These are phyloP conservation scores for Amniataba percoides DNA, from an alignment of 2,797 vertebrate species.

Conservation along the genomic window DNA sequence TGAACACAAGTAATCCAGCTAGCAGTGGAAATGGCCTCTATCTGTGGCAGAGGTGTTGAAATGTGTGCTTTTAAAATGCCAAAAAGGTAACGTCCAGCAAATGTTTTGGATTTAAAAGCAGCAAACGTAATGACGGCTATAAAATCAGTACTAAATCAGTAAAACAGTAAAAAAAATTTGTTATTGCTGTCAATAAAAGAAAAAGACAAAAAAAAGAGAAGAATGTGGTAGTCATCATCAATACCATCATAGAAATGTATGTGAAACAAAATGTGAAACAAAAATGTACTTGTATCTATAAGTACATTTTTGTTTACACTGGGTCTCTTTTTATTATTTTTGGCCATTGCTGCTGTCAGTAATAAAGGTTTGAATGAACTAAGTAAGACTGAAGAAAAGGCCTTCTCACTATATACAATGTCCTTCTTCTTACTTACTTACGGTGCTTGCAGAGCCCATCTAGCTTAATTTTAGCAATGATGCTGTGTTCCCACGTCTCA, in stretches of 20 bases:
- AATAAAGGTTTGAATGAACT: not conserved
- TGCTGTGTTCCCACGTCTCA: not conserved
- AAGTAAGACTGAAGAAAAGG: not conserved
- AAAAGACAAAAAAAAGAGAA: slow-evolving; percentile 1
- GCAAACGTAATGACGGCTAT: slow-evolving; percentile 39
- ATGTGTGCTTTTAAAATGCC: slow-evolving; percentile 27
- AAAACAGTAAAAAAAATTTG: slow-evolving; percentile 25
- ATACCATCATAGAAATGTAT: not conserved
- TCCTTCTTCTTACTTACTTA: not conserved
- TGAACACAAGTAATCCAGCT: slow-evolving; percentile 19
- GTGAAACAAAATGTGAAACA: too few relatives aligned
- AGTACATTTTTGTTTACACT: not conserved
- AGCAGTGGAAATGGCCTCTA: slow-evolving; percentile 37
- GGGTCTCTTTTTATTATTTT: not conserved
- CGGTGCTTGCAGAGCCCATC: not conserved
- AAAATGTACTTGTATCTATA: not conserved
- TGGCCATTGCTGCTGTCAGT: not conserved
- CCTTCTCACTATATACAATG: not conserved
- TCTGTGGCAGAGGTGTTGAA: slow-evolving; percentile 35
- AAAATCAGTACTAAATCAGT: slow-evolving; percentile 28
- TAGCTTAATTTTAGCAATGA: not conserved
- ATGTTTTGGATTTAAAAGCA: slow-evolving; percentile 32
- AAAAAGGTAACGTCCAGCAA: slow-evolving; percentile 35
- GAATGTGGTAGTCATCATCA: not conserved
- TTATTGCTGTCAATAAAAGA: not conserved